Percentiles rank a stretch among this genome's conserved stretches.
Conservation (phyloP, 2,888 invertebrate genomes). For the Sinodicranocentrus sp. region DNA sequence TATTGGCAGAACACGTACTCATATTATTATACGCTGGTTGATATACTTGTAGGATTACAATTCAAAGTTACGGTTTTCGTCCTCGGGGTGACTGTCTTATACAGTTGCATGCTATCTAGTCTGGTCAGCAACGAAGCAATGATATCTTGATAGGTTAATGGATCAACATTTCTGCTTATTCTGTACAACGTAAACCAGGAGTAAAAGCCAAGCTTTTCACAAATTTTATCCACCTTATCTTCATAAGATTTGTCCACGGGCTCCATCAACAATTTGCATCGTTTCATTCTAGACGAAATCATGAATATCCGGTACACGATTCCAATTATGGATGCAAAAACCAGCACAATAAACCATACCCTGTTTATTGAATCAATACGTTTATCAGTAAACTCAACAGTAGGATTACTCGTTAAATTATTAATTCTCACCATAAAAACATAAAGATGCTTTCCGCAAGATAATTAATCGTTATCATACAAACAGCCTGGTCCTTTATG, state of each 20-base stretch:
- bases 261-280: constrained; percentile 59
- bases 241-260: constrained; percentile 47
- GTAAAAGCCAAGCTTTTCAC: constrained; percentile 59
- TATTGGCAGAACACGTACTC: too few relatives aligned
- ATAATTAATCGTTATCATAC: constrained; percentile 85
- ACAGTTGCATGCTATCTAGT: constrained; percentile 35
- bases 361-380: too few relatives aligned
- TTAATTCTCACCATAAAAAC: constrained; percentile 68
- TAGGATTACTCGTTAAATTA: too few relatives aligned
- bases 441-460: constrained; percentile 86
- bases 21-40: too few relatives aligned
- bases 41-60: background rate
- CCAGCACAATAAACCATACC: constrained; percentile 61
- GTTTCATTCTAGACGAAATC: constrained; percentile 33
- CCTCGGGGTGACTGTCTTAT: too few relatives aligned
- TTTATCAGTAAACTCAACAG: too few relatives aligned
- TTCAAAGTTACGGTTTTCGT: constrained; percentile 4
- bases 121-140: constrained; percentile 49
- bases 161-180: constrained; percentile 58
- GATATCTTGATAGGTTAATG: constrained; percentile 60
- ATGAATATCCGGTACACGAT: constrained; percentile 25
- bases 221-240: constrained; percentile 40
- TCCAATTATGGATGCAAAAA: constrained; percentile 21
- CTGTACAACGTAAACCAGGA: constrained; percentile 55
- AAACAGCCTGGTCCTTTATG: constrained; percentile 84